Base-by-base conservation (phyloP, 2,888 invertebrate genomes). In the Plebejus anna region DNA sequence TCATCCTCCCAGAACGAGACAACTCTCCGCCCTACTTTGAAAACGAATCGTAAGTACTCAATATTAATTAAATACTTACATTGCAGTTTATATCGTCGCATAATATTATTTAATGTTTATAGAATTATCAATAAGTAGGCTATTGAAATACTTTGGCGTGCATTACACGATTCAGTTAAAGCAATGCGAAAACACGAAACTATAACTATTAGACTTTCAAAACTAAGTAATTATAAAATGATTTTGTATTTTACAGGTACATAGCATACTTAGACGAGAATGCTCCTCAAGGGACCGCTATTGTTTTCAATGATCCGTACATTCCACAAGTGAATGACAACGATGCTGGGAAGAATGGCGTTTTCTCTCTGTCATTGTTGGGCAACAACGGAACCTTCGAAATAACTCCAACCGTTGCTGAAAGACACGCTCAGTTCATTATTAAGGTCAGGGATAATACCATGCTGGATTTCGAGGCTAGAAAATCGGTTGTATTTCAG, bases 351-450 rank as follows among this genome's bases (percentile, higher is more conserved):
- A 97, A 97, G 85, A 96, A 96, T 82, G 97, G 97, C 6, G 96
- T 97, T 7, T 97, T 98, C 85, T 96, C 97, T 0, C 90, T 98
- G 51, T 95, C 96, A 59, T 89, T 98, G 80, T 94, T 96, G 16
- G 96, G 96, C 78, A 97, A 97, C 86, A 97, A 97, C 86, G 97
- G 97, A 57, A 97, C 97, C 4, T 99, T 99, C 85, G 98, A 98
- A 87, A 96, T 99, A 77, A 95, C 95, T 6, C 98, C 98, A 0
- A 96, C 96, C 55, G 97, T 97, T 1, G 97, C 97, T 0, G 97
- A 97, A 86, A 95, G 97, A 78, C 95, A 95, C 79, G 95, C 96
- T 2, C 96, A 96, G 82, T 98, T 98, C 85, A 95, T 96, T 76
- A 96, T 99, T 80, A 96, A 96, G 85, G 97, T 99, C 42, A 96